A percentile compares a stretch with the other conserved stretches of the same genome.
phyloP scores from a whole-genome alignment of 2,113 vertebrate species.

The Tursiops truncatus region DNA sequence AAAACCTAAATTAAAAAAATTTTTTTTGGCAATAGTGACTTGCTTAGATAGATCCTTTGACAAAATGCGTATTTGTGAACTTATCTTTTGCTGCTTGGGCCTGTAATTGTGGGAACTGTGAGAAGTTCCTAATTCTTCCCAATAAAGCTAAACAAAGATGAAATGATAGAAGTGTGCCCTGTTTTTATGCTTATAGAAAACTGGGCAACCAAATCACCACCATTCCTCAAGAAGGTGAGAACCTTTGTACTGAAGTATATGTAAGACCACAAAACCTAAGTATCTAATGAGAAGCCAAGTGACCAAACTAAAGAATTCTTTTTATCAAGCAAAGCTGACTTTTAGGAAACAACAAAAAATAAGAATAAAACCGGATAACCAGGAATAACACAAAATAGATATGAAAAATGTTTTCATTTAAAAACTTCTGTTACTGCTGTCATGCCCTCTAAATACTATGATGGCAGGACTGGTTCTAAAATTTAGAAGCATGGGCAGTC shows the following conservation, averaged over 20 bases:
- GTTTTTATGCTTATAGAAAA: neutral
- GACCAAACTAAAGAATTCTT: neutral
- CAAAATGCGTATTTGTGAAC: slow-evolving; percentile 3
- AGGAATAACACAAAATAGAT: neutral
- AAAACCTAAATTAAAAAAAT: neutral
- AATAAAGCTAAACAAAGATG: slow-evolving; percentile 8
- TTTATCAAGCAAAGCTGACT: slow-evolving; percentile 44
- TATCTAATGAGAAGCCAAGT: neutral
- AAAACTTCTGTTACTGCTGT: neutral
- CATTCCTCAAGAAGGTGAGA: neutral
- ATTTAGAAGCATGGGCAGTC: slow-evolving; percentile 80
- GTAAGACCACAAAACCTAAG: neutral
- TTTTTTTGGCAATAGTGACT: neutral
- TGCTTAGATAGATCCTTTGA: neutral
- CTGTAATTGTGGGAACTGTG: neutral
- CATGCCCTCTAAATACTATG: slow-evolving; percentile 67
- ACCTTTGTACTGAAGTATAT: neutral
- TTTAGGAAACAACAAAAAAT: slow-evolving; percentile 38
- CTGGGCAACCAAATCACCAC: neutral
- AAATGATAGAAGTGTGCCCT: neutral
- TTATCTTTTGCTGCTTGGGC: neutral
- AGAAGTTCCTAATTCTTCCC: neutral
- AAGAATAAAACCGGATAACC: slow-evolving; percentile 2
- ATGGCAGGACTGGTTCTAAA: slow-evolving; percentile 71
- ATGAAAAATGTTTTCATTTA: slow-evolving; percentile 31